These are phyloP conservation scores for Parapristionchus giblindavisi DNA, from an alignment of 2,888 invertebrate species.

Conservation along the genomic window DNA sequence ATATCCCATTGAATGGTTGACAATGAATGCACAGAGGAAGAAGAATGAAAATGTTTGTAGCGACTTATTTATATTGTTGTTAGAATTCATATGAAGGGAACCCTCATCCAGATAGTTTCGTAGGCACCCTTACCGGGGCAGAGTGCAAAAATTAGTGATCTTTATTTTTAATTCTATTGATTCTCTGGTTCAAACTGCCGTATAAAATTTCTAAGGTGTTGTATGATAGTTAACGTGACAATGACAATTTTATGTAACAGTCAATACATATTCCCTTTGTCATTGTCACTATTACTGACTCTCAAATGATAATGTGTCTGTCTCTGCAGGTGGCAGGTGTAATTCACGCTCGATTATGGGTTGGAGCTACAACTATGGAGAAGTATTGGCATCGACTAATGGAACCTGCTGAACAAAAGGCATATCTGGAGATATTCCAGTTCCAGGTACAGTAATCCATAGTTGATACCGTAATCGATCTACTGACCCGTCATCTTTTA, in stretches of 20 bases:
- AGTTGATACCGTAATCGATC: not conserved
- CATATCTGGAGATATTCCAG: conserved; percentile 58
- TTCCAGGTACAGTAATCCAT: conserved; percentile 42
- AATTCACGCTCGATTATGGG: conserved; percentile 60
- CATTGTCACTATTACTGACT: not conserved
- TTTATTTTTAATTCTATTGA: too few species aligned
- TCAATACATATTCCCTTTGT: too few species aligned
- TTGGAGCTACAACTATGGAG: conserved; percentile 46
- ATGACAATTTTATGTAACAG: too few species aligned
- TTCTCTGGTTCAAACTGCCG: too few species aligned
- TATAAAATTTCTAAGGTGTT: too few species aligned
- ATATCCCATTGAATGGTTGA: conserved; percentile 50
- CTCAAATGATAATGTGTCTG: too few species aligned
- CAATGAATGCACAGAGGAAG: conserved; percentile 27
- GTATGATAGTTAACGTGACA: too few species aligned
- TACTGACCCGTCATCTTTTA: not conserved
- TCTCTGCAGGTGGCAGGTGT: conserved; percentile 52
- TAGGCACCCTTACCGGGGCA: too few species aligned
- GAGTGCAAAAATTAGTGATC: too few species aligned
- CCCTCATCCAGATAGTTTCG: too few species aligned
- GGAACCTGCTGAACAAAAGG: conserved; percentile 55
- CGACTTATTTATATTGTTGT: too few species aligned
- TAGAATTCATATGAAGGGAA: not conserved
- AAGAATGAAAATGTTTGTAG: conserved; percentile 15
- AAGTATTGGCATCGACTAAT: conserved; percentile 37